Evolutionary conservation across 2,797 vertebrate species (phyloP).

Genomic region (Glyptemys insculpta): DNA sequence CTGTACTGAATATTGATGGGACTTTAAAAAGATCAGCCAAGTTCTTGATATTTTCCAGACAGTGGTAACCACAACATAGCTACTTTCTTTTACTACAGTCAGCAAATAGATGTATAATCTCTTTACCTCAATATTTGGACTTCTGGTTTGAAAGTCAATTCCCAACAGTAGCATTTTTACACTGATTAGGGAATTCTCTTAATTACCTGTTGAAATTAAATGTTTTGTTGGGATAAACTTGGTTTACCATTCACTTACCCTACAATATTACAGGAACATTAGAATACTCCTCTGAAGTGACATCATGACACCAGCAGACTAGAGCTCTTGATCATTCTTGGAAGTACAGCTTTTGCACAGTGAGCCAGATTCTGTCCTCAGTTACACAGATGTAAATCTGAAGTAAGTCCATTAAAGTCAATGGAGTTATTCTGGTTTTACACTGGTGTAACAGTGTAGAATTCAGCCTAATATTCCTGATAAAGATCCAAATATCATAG

Average conservation of each 20-base stretch:
- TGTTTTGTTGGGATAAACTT: constrained; percentile 19
- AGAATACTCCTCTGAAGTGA: neutral
- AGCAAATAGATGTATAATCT: neutral
- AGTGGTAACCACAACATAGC: neutral
- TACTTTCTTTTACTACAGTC: constrained; percentile 11
- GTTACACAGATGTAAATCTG: neutral
- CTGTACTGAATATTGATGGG: neutral
- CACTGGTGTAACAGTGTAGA: neutral
- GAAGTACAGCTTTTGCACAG: rapidly evolving
- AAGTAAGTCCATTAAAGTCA: neutral
- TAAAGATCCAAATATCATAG: neutral
- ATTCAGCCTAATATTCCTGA: neutral
- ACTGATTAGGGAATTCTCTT: constrained; percentile 9
- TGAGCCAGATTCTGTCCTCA: neutral
- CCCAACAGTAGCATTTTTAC: constrained; percentile 25
- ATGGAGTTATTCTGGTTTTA: neutral
- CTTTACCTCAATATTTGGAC: neutral
- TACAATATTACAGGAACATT: constrained; percentile 1
- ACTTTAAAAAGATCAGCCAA: neutral
- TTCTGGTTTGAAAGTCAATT: constrained; percentile 28
- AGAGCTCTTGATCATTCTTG: neutral
- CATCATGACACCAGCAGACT: neutral
- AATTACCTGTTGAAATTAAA: constrained; percentile 55
- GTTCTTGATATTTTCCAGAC: neutral
- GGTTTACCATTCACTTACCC: constrained; percentile 1